Evolutionary conservation across 2,888 invertebrate species (phyloP).

Genomic region (Ochropleura leucogaster): DNA sequence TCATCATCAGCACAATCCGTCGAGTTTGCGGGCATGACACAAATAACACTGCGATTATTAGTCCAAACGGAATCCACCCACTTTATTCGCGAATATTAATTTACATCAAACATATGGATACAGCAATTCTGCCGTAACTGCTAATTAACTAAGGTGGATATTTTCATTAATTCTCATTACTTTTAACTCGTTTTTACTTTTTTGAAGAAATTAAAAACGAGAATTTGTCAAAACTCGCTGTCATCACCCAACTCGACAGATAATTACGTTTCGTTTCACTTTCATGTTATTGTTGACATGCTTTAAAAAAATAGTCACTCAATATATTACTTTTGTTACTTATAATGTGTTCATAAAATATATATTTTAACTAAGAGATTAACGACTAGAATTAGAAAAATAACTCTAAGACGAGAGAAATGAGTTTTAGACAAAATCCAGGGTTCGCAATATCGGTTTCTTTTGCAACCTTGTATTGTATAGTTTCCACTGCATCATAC

Average conservation of each 20-base stretch:
- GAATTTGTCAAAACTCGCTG: constrained; percentile 81
- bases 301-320: not conserved
- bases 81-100: constrained; percentile 73
- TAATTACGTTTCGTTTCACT: constrained; percentile 70
- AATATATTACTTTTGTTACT: too few relatives aligned
- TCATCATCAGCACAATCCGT: constrained; percentile 83
- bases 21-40: constrained; percentile 85
- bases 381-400: not conserved
- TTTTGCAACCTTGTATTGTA: not conserved
- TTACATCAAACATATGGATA: constrained; percentile 41
- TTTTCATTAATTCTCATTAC: constrained; percentile 61
- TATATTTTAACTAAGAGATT: not conserved
- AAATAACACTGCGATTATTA: constrained; percentile 78
- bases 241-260: constrained; percentile 83
- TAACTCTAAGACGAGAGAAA: rapidly evolving
- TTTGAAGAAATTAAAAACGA: constrained; percentile 73
- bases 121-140: constrained; percentile 28
- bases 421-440: not conserved
- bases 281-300: constrained; percentile 45
- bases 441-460: not conserved
- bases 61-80: constrained; percentile 83
- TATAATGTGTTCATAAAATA: not conserved
- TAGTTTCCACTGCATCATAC: not conserved
- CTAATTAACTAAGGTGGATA: constrained; percentile 42
- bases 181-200: constrained; percentile 70